Conservation (phyloP, 2,113 vertebrate species). For the Mirza zaza region DNA sequence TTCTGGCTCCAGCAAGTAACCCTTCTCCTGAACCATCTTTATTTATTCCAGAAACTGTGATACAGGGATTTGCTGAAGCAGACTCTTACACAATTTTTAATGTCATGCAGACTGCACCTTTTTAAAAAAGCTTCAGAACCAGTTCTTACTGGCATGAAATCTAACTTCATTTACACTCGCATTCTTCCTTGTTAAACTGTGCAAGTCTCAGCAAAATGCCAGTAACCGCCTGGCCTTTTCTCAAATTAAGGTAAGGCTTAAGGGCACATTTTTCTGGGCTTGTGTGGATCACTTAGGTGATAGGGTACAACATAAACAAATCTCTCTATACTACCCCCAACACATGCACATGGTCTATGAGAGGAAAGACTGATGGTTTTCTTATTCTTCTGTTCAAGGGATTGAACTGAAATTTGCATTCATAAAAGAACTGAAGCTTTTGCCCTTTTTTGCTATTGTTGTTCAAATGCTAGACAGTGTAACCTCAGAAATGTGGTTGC, state of each 20-base stretch:
- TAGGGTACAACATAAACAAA: background rate
- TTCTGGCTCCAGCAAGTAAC: background rate
- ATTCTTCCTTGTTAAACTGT: background rate
- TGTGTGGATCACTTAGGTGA: background rate
- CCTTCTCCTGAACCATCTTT: background rate
- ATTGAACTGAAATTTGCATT: background rate
- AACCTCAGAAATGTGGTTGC: background rate
- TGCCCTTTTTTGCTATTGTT: background rate
- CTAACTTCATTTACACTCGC: slow-evolving; percentile 16
- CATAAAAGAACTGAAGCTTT: background rate
- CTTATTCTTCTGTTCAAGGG: background rate
- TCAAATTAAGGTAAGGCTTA: background rate
- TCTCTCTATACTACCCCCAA: background rate
- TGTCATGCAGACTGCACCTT: background rate
- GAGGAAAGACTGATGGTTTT: background rate
- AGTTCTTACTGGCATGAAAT: slow-evolving; percentile 18
- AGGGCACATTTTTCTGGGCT: background rate
- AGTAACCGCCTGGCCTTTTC: background rate
- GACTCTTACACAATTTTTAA: background rate
- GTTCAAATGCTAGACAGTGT: background rate
- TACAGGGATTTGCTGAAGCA: background rate
- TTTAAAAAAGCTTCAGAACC: background rate
- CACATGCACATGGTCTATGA: background rate
- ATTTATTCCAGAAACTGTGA: slow-evolving; percentile 6
- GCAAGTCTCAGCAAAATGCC: slow-evolving; percentile 62